Conservation (phyloP, 2,113 vertebrate genomes). For the Zootoca vivipara region DNA sequence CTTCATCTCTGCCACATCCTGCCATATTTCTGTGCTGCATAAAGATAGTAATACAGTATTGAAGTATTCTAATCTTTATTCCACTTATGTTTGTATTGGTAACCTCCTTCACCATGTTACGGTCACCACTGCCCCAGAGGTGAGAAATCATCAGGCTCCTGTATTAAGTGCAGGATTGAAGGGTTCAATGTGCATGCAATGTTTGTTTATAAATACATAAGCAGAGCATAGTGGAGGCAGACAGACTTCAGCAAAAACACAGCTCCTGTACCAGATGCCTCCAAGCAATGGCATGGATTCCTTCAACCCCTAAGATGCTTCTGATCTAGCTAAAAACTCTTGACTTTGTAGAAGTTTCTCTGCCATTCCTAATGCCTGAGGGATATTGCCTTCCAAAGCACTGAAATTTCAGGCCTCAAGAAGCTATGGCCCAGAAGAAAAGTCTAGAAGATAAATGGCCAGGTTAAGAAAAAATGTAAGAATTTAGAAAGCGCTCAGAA, state of each 20-base stretch:
- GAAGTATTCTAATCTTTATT: constrained; percentile 86
- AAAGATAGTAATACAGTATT: constrained; percentile 76
- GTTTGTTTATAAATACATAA: neutral
- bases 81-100: constrained; percentile 83
- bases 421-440: neutral
- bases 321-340: neutral
- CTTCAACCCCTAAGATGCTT: neutral
- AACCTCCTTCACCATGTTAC: neutral
- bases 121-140: neutral
- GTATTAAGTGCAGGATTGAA: neutral
- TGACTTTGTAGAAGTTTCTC: neutral
- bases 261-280: neutral
- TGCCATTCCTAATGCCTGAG: neutral
- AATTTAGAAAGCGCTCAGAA: neutral
- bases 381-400: neutral
- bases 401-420: neutral
- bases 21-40: constrained; percentile 78
- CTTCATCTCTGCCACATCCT: neutral
- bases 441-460: neutral
- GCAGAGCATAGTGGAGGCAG: neutral
- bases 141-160: neutral
- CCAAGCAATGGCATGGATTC: neutral
- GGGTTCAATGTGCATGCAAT: neutral
- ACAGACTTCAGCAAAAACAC: neutral
- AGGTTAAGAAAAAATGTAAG: neutral